Conservation (phyloP, 2,113 vertebrate genomes). For the Proterorhinus semilunaris region DNA sequence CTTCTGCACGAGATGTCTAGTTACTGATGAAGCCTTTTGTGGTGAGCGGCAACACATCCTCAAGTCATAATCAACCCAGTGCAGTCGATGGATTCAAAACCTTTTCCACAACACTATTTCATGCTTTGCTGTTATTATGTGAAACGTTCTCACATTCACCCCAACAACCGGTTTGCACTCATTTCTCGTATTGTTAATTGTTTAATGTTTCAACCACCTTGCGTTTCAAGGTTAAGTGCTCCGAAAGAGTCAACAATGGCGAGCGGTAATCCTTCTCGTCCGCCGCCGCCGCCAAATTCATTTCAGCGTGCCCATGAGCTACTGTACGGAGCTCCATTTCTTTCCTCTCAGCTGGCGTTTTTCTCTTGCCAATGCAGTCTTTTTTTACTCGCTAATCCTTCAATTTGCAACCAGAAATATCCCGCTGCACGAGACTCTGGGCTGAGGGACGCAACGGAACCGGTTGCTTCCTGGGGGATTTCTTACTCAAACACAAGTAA, state of each 20-base stretch:
- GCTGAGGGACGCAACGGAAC: not conserved
- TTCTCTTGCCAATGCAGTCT: slow-evolving; percentile 9
- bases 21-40: too few relatives aligned
- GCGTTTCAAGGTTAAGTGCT: too few relatives aligned
- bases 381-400: slow-evolving; percentile 4
- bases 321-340: slow-evolving; percentile 15
- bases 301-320: slow-evolving; percentile 35
- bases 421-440: not conserved
- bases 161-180: too few relatives aligned
- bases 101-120: too few relatives aligned
- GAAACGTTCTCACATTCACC: too few relatives aligned
- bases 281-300: slow-evolving; percentile 15
- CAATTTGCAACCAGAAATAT: slow-evolving; percentile 16
- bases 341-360: slow-evolving; percentile 1
- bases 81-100: too few relatives aligned
- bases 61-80: too few relatives aligned
- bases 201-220: too few relatives aligned
- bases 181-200: too few relatives aligned
- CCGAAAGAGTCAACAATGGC: not conserved
- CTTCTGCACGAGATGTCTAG: too few relatives aligned
- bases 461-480: slow-evolving; percentile 3
- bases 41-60: too few relatives aligned
- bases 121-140: too few relatives aligned
- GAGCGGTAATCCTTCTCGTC: slow-evolving; percentile 28
- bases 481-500: not conserved